Evolutionary conservation across 2,888 invertebrate species (phyloP).

Genomic region (Villa cingulata): DNA sequence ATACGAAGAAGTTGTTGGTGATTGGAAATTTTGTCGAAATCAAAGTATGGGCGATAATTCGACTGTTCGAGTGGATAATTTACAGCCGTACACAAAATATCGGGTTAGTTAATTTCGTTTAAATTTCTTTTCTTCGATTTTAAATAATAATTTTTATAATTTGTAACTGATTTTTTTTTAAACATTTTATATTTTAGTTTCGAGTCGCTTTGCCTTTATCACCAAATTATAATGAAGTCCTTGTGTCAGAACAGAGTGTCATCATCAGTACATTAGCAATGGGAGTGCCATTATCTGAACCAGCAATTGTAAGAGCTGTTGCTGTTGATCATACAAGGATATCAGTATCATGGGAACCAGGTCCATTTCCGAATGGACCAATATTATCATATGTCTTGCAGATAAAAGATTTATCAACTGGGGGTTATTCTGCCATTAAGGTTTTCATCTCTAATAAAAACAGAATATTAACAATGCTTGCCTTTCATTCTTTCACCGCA

Average conservation of each 20-base stretch:
- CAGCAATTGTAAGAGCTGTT: slow-evolving; percentile 58
- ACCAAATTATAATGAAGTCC: slow-evolving; percentile 49
- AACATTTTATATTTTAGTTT: slow-evolving; percentile 46
- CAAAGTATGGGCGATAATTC: slow-evolving; percentile 52
- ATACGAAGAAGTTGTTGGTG: slow-evolving; percentile 51
- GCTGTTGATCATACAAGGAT: slow-evolving; percentile 71
- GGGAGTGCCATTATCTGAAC: slow-evolving; percentile 63
- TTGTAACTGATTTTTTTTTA: slow-evolving; percentile 1
- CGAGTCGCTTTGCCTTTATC: slow-evolving; percentile 70
- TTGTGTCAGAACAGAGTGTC: slow-evolving; percentile 60
- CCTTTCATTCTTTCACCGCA: background rate
- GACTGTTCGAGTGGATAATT: slow-evolving; percentile 56
- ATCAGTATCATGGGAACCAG: slow-evolving; percentile 79
- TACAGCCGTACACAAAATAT: slow-evolving; percentile 81
- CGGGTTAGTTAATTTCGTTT: slow-evolving; percentile 55
- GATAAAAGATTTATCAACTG: slow-evolving; percentile 44
- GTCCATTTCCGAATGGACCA: slow-evolving; percentile 75
- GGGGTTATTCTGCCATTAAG: slow-evolving; percentile 50
- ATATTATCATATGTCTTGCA: slow-evolving; percentile 72
- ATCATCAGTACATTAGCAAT: slow-evolving; percentile 60
- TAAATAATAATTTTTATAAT: too few relatives aligned
- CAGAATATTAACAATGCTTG: slow-evolving; percentile 4
- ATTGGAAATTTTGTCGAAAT: slow-evolving; percentile 74
- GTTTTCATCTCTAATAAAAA: slow-evolving; percentile 31
- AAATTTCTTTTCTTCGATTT: slow-evolving; percentile 8